A percentile compares a stretch with the other conserved stretches of the same genome.
These are phyloP conservation scores for Gallinago nigripennis DNA, from an alignment of 2,797 vertebrate species.

Conservation along the genomic window DNA sequence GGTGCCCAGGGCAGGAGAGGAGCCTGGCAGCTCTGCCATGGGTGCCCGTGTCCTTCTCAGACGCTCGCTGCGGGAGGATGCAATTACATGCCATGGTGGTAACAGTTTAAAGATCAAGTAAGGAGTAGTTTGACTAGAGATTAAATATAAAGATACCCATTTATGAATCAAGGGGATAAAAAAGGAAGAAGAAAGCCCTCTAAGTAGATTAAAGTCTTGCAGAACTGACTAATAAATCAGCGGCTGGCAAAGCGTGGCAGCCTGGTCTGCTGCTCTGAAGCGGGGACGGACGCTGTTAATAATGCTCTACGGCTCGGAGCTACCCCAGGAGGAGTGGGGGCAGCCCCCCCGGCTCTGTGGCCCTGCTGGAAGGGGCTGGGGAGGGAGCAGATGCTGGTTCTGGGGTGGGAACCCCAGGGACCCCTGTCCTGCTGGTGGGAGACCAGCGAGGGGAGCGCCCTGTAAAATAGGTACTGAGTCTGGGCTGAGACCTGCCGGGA, in stretches of 20 bases:
- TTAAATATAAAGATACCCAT: constrained; percentile 23
- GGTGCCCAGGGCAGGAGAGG: background rate
- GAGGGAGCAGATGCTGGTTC: fast-evolving
- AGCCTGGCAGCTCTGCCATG: background rate
- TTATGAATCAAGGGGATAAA: background rate
- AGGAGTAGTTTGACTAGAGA: background rate
- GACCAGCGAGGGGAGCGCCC: fast-evolving
- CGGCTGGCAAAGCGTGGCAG: background rate
- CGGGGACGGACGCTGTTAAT: constrained; percentile 24
- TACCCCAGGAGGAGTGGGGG: background rate
- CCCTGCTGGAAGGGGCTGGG: fast-evolving
- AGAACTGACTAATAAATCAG: constrained; percentile 40
- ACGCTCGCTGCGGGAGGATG: fast-evolving
- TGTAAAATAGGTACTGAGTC: fast-evolving
- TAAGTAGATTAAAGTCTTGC: constrained; percentile 31
- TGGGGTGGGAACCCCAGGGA: background rate
- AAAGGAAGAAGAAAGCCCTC: background rate
- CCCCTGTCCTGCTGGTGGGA: background rate
- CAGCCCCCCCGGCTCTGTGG: background rate
- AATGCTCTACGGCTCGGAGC: background rate
- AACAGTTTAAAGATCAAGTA: background rate
- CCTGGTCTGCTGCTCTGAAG: background rate
- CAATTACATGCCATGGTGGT: background rate
- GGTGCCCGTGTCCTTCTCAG: background rate
- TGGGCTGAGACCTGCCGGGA: background rate